Conservation (phyloP, 2,888 invertebrate species). For the Gisinianus flammeolus region DNA sequence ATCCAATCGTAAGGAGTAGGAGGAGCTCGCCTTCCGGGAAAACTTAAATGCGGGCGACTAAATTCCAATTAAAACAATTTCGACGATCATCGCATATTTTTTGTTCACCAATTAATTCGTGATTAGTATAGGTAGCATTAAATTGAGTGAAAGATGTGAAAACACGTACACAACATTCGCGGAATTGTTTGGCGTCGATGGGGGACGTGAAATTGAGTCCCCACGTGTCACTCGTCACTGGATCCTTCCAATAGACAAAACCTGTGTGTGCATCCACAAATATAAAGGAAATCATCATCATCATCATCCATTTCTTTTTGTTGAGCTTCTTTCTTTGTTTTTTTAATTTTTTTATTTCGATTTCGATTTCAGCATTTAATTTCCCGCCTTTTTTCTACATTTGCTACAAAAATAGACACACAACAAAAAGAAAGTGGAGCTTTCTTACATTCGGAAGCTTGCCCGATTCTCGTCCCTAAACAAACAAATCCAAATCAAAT, state of each 20-base stretch:
- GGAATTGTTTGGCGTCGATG: constrained; percentile 95
- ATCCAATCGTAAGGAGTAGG: constrained; percentile 93
- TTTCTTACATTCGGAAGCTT: constrained; percentile 77
- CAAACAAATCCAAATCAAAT: too few relatives aligned
- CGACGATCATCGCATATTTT: background rate
- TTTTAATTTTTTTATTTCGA: too few relatives aligned
- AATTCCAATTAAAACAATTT: constrained; percentile 61
- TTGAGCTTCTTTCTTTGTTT: too few relatives aligned
- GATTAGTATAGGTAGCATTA: background rate
- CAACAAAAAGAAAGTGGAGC: too few relatives aligned
- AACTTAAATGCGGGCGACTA: constrained; percentile 98
- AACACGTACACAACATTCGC: constrained; percentile 92
- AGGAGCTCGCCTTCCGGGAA: constrained; percentile 94
- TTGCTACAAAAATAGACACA: background rate
- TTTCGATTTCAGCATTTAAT: background rate
- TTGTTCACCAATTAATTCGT: background rate
- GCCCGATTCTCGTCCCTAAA: constrained; percentile 91
- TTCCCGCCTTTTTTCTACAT: too few relatives aligned
- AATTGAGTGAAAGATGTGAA: constrained; percentile 2
- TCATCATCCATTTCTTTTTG: background rate
- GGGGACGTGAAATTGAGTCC: constrained; percentile 97
- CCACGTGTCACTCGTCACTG: constrained; percentile 97
- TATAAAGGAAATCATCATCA: background rate
- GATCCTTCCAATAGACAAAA: constrained; percentile 98
- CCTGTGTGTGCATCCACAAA: too few relatives aligned